A percentile compares a stretch with the other conserved stretches of the same genome.
These are phyloP conservation scores for Dolichoris vasculosae DNA, from an alignment of 1,140 invertebrate genomes.

Conservation along the genomic window DNA sequence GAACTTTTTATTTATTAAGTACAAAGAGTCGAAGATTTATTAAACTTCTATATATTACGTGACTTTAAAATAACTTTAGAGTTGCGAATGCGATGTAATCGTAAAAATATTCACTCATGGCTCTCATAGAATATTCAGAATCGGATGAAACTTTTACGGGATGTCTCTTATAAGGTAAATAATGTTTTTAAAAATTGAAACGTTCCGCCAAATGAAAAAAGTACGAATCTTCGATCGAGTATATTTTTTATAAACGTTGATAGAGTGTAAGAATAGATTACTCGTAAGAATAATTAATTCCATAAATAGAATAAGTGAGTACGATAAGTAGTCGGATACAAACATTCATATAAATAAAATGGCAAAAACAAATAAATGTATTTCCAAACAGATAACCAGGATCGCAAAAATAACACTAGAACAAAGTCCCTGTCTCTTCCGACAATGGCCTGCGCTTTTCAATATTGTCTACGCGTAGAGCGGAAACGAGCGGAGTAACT, in stretches of 20 bases:
- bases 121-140: neutral
- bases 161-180: neutral
- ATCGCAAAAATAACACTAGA: neutral
- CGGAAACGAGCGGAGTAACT: neutral
- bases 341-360: too few relatives aligned
- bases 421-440: neutral
- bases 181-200: too few relatives aligned
- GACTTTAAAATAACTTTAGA: neutral
- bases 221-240: neutral
- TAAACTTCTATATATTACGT: neutral
- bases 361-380: neutral
- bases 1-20: neutral
- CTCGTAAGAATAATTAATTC: too few relatives aligned
- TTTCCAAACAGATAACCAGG: neutral
- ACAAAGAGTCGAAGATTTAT: neutral
- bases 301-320: neutral
- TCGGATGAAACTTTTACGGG: neutral
- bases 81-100: neutral
- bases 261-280: too few relatives aligned
- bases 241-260: neutral
- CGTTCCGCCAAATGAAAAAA: neutral
- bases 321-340: neutral
- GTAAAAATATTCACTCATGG: neutral
- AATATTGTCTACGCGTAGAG: conserved; percentile 33
- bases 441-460: conserved; percentile 38